These are phyloP conservation scores for Urocyon cinereoargenteus DNA, from an alignment of 2,797 vertebrate species.

Conservation along the genomic window DNA sequence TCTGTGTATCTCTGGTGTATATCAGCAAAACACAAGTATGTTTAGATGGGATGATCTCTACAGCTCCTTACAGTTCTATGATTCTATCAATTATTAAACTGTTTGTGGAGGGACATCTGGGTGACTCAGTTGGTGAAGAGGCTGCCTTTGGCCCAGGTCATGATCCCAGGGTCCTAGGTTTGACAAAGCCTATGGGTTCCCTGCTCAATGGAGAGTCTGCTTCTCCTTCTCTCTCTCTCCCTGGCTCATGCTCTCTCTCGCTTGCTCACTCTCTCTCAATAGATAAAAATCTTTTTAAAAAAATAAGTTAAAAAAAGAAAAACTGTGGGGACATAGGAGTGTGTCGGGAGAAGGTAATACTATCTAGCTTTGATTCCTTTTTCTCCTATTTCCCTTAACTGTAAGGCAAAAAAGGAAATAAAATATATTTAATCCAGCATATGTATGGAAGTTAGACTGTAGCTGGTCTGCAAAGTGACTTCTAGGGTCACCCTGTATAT, in stretches of 20 bases:
- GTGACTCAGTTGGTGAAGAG: too few species aligned
- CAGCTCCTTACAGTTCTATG: neutral
- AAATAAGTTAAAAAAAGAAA: too few species aligned
- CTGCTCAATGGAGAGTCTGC: too few species aligned
- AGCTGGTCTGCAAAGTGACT: neutral
- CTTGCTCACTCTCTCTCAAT: too few species aligned
- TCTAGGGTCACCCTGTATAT: neutral
- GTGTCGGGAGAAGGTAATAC: neutral
- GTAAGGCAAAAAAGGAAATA: neutral
- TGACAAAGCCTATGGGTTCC: too few species aligned
- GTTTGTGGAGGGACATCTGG: too few species aligned
- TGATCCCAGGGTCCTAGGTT: too few species aligned
- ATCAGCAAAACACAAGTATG: neutral
- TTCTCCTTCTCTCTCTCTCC: too few species aligned
- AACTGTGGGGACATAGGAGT: neutral
- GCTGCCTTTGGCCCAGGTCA: too few species aligned
- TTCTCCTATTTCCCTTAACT: neutral
- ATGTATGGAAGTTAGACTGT: neutral
- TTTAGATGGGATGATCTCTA: neutral
- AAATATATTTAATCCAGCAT: neutral
- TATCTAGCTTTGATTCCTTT: neutral
- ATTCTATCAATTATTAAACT: neutral
- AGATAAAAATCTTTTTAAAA: too few species aligned
- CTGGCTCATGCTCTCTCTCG: too few species aligned
- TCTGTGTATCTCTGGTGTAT: neutral